Evolutionary conservation across 1,140 invertebrate species (phyloP).

Genomic region (Magallana angulata): DNA sequence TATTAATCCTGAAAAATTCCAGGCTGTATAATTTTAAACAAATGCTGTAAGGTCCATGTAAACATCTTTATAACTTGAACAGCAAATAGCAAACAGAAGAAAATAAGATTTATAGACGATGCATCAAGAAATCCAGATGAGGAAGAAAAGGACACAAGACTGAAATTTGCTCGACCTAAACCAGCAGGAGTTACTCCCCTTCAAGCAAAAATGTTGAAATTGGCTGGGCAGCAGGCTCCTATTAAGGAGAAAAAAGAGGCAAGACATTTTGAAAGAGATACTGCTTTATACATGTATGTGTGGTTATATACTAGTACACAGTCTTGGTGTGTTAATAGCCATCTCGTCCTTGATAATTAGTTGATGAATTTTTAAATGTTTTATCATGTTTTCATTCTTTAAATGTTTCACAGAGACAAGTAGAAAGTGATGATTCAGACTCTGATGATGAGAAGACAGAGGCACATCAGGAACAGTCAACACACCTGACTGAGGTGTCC

Average conservation of each 20-base stretch:
- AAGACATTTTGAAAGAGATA: neutral
- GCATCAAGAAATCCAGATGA: slow-evolving; percentile 78
- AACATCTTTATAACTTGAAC: neutral
- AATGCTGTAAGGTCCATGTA: too few relatives aligned
- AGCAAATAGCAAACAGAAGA: slow-evolving; percentile 80
- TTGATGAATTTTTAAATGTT: too few relatives aligned
- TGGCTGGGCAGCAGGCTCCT: slow-evolving; percentile 94
- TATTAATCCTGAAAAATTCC: too few relatives aligned
- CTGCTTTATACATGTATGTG: too few relatives aligned
- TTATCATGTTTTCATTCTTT: neutral
- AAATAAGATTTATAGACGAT: slow-evolving; percentile 85
- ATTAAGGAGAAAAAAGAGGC: slow-evolving; percentile 83
- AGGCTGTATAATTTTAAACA: too few relatives aligned
- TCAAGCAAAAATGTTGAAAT: slow-evolving; percentile 89
- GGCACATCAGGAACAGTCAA: slow-evolving; percentile 11
- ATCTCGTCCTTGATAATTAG: too few relatives aligned
- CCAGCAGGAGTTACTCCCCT: slow-evolving; percentile 83
- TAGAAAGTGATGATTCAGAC: slow-evolving; percentile 54
- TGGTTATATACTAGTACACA: too few relatives aligned
- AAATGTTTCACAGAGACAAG: slow-evolving; percentile 17
- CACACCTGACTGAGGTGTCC: slow-evolving; percentile 47
- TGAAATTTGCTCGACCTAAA: slow-evolving; percentile 63
- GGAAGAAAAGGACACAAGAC: slow-evolving; percentile 75
- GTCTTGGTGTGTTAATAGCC: too few relatives aligned
- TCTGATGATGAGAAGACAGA: slow-evolving; percentile 35